A percentile compares a stretch with the other conserved stretches of the same genome.
These are phyloP conservation scores for Rhynchopsitta pachyrhyncha DNA, from an alignment of 2,113 vertebrate species.

Conservation along the genomic window DNA sequence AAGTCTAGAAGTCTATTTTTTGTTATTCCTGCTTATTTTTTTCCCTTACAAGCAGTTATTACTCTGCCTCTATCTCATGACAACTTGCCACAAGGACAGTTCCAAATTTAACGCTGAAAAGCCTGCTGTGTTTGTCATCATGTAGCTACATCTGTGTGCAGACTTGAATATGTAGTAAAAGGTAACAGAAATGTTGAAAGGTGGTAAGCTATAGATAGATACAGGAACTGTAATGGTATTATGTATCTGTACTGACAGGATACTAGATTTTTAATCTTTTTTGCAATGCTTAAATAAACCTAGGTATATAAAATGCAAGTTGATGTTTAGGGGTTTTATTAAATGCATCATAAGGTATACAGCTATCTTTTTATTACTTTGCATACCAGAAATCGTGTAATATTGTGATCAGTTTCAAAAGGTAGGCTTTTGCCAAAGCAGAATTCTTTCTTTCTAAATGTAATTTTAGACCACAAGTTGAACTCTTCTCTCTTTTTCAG, in stretches of 20 bases:
- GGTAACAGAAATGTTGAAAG: not conserved
- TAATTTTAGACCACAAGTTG: conserved; percentile 8
- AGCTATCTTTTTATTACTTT: not conserved
- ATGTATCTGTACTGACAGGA: not conserved
- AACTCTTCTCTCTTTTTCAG: conserved; percentile 14
- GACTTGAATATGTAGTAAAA: not conserved
- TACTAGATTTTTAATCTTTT: not conserved
- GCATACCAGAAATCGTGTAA: not conserved
- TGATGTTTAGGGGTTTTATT: not conserved
- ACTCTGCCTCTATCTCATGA: not conserved
- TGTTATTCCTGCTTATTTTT: not conserved
- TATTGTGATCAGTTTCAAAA: not conserved
- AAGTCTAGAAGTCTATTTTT: not conserved
- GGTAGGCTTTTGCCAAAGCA: not conserved
- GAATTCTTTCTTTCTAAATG: not conserved
- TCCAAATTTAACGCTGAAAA: not conserved
- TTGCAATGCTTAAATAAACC: not conserved
- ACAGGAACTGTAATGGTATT: not conserved
- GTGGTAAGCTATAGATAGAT: not conserved
- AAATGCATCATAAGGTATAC: not conserved
- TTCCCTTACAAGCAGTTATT: not conserved
- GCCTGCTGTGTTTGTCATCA: not conserved
- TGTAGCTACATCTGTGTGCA: not conserved
- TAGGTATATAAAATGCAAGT: not conserved
- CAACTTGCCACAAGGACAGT: not conserved